These are phyloP conservation scores for Oopsacas minuta DNA, from an alignment of 37 sponge, comb jelly and placozoan genomes.

Conservation along the genomic window DNA sequence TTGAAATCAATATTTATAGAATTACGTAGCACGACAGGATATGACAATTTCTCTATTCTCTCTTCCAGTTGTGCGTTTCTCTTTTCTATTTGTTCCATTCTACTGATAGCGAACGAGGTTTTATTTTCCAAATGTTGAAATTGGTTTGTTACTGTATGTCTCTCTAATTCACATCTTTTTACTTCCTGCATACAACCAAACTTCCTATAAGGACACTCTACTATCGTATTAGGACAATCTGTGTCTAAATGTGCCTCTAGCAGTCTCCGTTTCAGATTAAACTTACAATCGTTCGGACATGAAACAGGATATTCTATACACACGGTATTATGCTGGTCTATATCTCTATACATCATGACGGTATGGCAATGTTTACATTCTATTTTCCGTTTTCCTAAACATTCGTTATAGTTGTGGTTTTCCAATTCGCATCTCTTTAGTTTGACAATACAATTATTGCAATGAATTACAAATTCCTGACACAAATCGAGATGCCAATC, in stretches of 20 bases:
- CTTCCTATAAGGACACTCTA: background rate
- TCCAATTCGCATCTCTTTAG: background rate
- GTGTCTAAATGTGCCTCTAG: background rate
- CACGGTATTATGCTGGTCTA: background rate
- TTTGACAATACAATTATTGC: background rate
- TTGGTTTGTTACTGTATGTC: background rate
- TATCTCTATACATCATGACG: background rate
- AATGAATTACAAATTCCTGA: background rate
- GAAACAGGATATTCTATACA: background rate
- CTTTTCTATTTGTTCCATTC: background rate
- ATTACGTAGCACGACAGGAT: no score
- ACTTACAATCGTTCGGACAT: background rate
- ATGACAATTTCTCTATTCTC: background rate
- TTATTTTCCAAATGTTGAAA: background rate
- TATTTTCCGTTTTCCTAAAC: background rate
- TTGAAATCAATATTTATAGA: no score
- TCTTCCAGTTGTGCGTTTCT: background rate
- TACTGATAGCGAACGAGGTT: background rate
- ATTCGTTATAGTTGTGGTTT: background rate
- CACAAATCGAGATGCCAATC: background rate
- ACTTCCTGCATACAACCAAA: background rate
- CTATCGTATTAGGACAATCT: background rate
- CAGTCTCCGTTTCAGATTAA: background rate
- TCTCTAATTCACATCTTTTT: background rate
- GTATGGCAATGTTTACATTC: background rate